phyloP scores from a whole-genome alignment of 2,888 invertebrate genomes.

The Phengaris arion region DNA sequence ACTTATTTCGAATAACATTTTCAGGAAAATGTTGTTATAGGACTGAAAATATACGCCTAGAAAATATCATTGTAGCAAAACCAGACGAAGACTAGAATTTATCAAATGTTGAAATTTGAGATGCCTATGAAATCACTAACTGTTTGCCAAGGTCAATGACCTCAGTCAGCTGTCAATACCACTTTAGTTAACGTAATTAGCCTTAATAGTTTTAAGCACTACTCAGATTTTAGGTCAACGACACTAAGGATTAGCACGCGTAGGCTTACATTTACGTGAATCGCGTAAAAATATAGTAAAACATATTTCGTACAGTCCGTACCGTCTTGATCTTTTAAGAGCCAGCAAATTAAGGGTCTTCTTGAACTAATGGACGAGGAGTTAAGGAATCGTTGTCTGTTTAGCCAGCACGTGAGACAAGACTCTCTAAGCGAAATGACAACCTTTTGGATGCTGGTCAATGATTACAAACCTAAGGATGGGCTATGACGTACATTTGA shows the following conservation, averaged over 20 bases:
- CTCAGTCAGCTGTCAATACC: neutral
- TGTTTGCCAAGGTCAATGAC: neutral
- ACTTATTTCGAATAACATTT: neutral
- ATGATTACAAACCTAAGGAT: no score
- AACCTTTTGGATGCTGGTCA: no score
- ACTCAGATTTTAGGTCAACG: slow-evolving; percentile 1
- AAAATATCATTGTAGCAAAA: neutral
- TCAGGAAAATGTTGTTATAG: neutral
- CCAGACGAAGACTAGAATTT: neutral
- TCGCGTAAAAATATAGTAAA: no score
- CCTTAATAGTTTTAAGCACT: slow-evolving; percentile 12
- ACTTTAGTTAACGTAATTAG: slow-evolving; percentile 1
- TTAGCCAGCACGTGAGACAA: no score
- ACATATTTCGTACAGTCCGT: no score
- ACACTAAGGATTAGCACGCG: neutral
- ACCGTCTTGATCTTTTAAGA: no score
- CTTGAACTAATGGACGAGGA: no score
- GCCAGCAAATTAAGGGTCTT: no score
- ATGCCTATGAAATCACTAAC: no score
- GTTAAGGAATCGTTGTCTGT: no score
- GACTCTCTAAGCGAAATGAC: no score
- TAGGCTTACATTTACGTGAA: neutral
- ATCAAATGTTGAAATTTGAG: neutral
- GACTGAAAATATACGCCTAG: neutral
- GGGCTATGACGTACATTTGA: no score